Conservation (phyloP, 1,140 invertebrate genomes). For the Trachymyrmex septentrionalis region DNA sequence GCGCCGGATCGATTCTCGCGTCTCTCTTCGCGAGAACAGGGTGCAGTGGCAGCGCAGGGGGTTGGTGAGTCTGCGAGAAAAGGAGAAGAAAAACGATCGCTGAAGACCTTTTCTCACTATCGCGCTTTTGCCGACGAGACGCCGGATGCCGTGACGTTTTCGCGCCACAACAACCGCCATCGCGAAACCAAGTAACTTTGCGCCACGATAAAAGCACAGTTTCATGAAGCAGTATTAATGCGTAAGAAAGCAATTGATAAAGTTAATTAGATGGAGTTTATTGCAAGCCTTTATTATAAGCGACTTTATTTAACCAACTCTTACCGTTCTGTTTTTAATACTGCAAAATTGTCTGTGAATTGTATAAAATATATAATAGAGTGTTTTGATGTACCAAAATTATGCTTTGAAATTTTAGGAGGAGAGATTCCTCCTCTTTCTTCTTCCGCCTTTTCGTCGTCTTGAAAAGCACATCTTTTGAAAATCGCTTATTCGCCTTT, state of each 20-base stretch:
- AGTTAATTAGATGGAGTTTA: not conserved
- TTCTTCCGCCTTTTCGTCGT: no score
- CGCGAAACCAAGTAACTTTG: slow-evolving; percentile 1
- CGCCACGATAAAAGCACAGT: not conserved
- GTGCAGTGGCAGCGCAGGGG: not conserved
- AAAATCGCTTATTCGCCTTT: slow-evolving; percentile 42
- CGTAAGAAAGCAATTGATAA: not conserved
- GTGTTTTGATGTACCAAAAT: not conserved
- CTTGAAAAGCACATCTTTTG: slow-evolving; percentile 11
- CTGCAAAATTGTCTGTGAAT: not conserved
- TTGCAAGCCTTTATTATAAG: no score
- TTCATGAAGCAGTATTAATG: not conserved
- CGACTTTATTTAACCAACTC: not conserved
- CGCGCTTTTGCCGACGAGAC: slow-evolving; percentile 17
- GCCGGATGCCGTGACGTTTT: slow-evolving; percentile 26
- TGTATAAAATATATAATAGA: not conserved
- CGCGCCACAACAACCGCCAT: slow-evolving; percentile 22
- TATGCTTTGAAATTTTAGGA: not conserved
- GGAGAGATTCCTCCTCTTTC: not conserved
- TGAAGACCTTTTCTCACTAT: slow-evolving; percentile 29
- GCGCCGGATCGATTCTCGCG: slow-evolving; percentile 73
- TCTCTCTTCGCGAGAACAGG: slow-evolving; percentile 55
- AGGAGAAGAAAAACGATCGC: slow-evolving; percentile 32
- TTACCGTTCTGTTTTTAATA: not conserved
- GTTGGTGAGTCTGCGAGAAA: slow-evolving; percentile 6